Evolutionary conservation across 2,797 vertebrate species (phyloP).

Genomic region (Aselliscus stoliczkanus): DNA sequence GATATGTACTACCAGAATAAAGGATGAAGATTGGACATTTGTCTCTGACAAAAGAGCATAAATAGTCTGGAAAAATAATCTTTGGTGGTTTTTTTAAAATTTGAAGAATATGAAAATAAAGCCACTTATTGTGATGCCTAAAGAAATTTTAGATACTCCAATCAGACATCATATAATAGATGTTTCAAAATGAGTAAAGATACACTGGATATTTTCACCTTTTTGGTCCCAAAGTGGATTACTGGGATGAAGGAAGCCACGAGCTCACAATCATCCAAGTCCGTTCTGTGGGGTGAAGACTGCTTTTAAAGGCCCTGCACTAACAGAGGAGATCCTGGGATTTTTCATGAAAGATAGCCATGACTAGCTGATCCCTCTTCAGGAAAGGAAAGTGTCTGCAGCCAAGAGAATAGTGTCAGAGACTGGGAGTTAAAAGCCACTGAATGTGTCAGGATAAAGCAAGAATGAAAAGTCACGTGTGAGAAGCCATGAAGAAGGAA

Average conservation of each 20-base stretch:
- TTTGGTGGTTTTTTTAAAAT: neutral
- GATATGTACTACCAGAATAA: neutral
- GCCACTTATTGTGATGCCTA: neutral
- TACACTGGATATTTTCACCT: neutral
- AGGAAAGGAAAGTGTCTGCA: neutral
- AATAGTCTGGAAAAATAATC: neutral
- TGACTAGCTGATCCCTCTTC: neutral
- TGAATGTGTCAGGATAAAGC: neutral
- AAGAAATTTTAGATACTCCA: neutral
- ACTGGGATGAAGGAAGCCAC: neutral
- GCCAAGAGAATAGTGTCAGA: neutral
- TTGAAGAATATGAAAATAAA: conserved; percentile 5
- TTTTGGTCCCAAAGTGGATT: neutral
- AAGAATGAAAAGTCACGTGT: neutral
- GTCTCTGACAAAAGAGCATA: neutral
- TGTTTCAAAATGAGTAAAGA: neutral
- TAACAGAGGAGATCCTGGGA: neutral
- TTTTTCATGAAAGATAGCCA: neutral
- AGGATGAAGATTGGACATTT: neutral
- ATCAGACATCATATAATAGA: neutral
- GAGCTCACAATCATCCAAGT: neutral
- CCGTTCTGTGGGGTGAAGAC: neutral
- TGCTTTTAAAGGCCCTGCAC: neutral
- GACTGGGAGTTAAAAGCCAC: neutral
- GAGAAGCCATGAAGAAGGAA: neutral